Conservation (phyloP, 2,113 vertebrate species). For the Myocastor coypus region DNA sequence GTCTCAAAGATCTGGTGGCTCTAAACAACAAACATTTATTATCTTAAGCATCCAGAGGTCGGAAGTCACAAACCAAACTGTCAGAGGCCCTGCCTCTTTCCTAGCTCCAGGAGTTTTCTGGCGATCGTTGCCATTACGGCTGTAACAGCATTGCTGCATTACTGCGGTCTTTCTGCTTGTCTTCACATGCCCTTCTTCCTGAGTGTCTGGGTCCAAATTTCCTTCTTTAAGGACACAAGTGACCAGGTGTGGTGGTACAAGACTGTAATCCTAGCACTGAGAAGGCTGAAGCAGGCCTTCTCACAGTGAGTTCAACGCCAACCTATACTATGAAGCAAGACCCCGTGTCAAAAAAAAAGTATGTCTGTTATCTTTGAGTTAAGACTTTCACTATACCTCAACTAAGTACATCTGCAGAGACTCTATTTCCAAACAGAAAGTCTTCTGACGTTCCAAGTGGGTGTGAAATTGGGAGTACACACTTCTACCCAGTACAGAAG, state of each 20-base stretch:
- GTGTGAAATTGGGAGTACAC: neutral
- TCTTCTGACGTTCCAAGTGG: neutral
- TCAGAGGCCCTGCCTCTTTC: neutral
- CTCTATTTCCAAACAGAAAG: neutral
- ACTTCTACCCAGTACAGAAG: neutral
- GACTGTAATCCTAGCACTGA: neutral
- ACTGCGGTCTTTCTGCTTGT: neutral
- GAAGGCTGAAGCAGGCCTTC: neutral
- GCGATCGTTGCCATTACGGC: too few relatives aligned
- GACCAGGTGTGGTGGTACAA: neutral
- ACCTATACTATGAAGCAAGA: neutral
- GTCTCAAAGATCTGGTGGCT: neutral
- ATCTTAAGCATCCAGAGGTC: neutral
- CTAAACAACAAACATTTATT: neutral
- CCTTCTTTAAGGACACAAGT: neutral
- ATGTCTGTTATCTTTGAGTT: neutral
- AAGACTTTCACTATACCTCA: slow-evolving; percentile 4
- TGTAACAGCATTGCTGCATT: too few relatives aligned
- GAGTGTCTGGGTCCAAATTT: neutral
- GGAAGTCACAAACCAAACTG: neutral
- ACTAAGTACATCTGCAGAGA: neutral
- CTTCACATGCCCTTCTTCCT: neutral
- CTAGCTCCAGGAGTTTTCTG: neutral
- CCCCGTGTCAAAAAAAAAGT: neutral
- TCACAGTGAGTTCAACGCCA: neutral